These are phyloP conservation scores for Trachemys scripta DNA, from an alignment of 2,113 vertebrate genomes.

Conservation along the genomic window DNA sequence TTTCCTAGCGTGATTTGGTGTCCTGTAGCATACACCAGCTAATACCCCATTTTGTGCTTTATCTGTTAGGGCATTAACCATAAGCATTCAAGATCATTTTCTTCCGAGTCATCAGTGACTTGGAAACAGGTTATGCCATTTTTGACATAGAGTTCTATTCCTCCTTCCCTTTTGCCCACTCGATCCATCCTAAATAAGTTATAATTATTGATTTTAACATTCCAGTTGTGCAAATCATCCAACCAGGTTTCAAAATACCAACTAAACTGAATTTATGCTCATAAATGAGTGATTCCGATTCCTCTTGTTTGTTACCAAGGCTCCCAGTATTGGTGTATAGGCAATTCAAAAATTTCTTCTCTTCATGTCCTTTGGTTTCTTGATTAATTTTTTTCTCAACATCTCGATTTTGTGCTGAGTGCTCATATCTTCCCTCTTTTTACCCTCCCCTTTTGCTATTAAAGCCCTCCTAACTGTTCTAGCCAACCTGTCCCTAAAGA, in stretches of 20 bases:
- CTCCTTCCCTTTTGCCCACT: neutral
- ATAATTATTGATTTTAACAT: neutral
- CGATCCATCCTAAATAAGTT: neutral
- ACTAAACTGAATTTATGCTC: neutral
- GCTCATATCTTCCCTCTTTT: no score
- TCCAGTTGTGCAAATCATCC: neutral
- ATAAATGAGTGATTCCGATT: no score
- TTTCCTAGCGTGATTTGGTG: neutral
- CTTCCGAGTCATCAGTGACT: neutral
- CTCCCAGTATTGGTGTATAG: no score
- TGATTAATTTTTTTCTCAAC: no score
- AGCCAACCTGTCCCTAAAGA: neutral
- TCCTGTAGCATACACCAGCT: neutral
- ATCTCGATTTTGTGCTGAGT: no score
- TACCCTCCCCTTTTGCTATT: no score
- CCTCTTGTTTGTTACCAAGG: no score
- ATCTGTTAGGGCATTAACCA: neutral
- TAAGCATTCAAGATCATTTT: neutral
- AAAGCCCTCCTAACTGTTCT: neutral
- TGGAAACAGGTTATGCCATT: neutral
- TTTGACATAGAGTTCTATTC: neutral
- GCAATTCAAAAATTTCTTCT: no score
- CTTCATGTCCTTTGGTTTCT: no score
- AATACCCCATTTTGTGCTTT: neutral
- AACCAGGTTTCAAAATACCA: neutral